These are phyloP conservation scores for Stomatorhinus ivindoensis DNA, from an alignment of 2,113 vertebrate species.

Conservation along the genomic window DNA sequence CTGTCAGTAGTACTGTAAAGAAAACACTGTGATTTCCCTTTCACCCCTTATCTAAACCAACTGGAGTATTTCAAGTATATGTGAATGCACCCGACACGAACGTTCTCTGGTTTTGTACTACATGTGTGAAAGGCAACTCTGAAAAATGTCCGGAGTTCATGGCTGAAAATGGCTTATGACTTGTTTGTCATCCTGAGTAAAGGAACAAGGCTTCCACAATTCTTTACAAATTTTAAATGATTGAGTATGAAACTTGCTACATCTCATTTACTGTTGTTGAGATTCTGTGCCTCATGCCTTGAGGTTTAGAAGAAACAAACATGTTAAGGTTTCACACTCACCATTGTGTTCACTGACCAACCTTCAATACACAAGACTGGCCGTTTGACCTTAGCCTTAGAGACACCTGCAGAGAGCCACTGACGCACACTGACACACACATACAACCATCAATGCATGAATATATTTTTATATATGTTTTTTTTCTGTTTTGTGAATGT, in stretches of 20 bases:
- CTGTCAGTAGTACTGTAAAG: not conserved
- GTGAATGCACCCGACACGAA: not conserved
- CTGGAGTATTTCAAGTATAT: not conserved
- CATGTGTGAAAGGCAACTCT: not conserved
- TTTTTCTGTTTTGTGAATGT: too few species aligned
- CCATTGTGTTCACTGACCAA: not conserved
- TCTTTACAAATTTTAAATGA: not conserved
- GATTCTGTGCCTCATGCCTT: not conserved
- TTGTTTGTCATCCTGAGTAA: not conserved
- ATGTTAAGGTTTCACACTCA: not conserved
- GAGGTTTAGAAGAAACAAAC: not conserved
- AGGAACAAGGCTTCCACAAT: not conserved
- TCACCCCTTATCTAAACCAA: not conserved
- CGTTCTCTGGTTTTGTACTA: not conserved
- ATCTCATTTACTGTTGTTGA: not conserved
- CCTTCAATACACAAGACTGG: not conserved
- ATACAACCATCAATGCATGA: too few species aligned
- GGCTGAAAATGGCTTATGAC: not conserved
- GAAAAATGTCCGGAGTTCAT: not conserved
- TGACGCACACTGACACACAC: not conserved
- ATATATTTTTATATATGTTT: too few species aligned
- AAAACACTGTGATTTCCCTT: not conserved
- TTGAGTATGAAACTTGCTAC: not conserved
- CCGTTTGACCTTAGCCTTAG: not conserved
- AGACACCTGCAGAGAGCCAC: not conserved